phyloP scores from a whole-genome alignment of 2,797 vertebrate species.

The Hafferia zeledoni region DNA sequence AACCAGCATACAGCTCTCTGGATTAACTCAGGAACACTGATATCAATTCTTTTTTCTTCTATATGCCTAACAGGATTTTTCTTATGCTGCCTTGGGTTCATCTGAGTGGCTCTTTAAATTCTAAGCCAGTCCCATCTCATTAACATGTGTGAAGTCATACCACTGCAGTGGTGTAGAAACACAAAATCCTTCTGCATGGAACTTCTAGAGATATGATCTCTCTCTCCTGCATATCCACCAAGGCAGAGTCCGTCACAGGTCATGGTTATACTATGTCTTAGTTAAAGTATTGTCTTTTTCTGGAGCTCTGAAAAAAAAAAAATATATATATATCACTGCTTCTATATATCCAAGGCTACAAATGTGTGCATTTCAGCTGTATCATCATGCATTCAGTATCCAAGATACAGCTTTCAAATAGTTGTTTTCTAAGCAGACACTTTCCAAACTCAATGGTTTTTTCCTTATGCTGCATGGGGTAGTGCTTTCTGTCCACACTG shows the following conservation, averaged over 20 bases:
- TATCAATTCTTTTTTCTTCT: background rate
- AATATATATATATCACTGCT: background rate
- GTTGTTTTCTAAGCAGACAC: background rate
- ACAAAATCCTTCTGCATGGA: background rate
- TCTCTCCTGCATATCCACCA: background rate
- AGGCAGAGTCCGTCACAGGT: background rate
- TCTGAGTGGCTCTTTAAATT: background rate
- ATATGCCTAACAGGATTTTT: background rate
- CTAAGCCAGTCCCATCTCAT: background rate
- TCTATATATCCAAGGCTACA: background rate
- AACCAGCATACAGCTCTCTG: background rate
- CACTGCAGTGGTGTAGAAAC: background rate
- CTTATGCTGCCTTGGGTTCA: background rate
- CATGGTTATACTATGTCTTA: background rate
- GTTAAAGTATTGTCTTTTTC: background rate
- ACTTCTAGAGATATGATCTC: background rate
- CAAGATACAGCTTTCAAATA: background rate
- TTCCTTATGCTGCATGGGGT: background rate
- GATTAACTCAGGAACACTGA: background rate
- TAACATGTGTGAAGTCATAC: background rate
- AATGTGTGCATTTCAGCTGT: background rate
- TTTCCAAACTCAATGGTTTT: background rate
- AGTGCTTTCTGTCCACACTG: accelerated
- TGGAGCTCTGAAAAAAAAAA: background rate
- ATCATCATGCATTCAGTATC: background rate